phyloP scores from a whole-genome alignment of 2,888 invertebrate genomes.

The Apocheima hispidaria region DNA sequence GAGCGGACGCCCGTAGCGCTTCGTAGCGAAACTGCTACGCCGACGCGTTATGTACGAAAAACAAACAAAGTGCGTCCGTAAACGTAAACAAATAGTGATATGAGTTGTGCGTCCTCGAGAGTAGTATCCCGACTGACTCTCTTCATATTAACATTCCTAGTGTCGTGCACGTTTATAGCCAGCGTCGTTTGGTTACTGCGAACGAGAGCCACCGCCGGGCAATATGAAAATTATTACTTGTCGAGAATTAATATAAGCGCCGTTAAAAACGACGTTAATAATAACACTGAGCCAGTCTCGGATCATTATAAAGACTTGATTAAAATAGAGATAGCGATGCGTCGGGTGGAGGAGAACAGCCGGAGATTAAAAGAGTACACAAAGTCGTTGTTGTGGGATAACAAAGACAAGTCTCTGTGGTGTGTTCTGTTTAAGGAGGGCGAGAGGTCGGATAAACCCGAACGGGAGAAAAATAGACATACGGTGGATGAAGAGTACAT shows the following conservation, averaged over 20 bases:
- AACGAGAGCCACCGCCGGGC: constrained; percentile 69
- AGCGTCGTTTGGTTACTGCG: constrained; percentile 82
- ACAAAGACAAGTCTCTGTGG: constrained; percentile 83
- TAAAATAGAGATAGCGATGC: constrained; percentile 84
- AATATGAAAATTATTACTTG: constrained; percentile 85
- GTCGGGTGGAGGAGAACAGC: constrained; percentile 83
- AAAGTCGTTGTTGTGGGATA: constrained; percentile 82
- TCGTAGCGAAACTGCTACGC: constrained; percentile 68
- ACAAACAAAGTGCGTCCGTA: constrained; percentile 63
- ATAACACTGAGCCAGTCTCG: constrained; percentile 68
- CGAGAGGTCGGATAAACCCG: constrained; percentile 65
- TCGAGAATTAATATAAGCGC: constrained; percentile 85
- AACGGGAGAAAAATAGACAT: constrained; percentile 63
- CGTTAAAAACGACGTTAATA: constrained; percentile 65
- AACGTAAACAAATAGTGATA: constrained; percentile 85
- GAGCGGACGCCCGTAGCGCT: constrained; percentile 71
- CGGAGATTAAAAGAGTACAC: constrained; percentile 82
- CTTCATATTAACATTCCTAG: constrained; percentile 76
- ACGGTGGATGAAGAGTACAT: constrained; percentile 74
- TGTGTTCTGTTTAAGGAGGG: constrained; percentile 83
- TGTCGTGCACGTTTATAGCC: constrained; percentile 78
- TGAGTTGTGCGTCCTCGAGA: constrained; percentile 82
- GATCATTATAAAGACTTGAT: constrained; percentile 84
- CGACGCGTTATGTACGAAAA: constrained; percentile 77
- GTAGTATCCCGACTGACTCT: constrained; percentile 79